Conservation (phyloP, 2,113 vertebrate genomes). For the Charina bottae region DNA sequence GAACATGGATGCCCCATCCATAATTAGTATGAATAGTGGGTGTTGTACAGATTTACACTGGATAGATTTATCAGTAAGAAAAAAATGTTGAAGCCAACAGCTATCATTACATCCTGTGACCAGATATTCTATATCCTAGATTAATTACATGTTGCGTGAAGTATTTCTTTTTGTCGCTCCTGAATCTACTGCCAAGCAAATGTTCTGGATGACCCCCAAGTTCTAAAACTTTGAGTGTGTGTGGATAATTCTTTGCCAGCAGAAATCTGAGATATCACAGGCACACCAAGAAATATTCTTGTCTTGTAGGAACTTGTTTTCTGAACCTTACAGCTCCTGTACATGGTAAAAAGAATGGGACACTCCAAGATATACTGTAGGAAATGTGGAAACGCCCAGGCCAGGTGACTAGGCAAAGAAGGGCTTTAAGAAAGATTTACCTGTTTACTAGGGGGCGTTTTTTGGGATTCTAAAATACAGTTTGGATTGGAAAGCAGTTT, state of each 20-base stretch:
- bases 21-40: neutral
- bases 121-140: conserved; percentile 14
- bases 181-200: conserved; percentile 8
- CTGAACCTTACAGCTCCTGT: neutral
- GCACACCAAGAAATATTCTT: neutral
- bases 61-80: neutral
- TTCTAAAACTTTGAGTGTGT: neutral
- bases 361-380: neutral
- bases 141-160: conserved; percentile 9
- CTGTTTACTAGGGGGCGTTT: neutral
- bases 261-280: conserved; percentile 18
- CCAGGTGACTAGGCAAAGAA: neutral
- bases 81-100: neutral
- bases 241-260: neutral
- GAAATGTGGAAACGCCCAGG: neutral
- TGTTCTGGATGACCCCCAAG: conserved; percentile 4
- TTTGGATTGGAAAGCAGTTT: neutral
- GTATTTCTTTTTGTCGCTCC: conserved; percentile 8
- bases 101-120: neutral
- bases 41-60: neutral
- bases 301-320: conserved; percentile 28
- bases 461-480: neutral
- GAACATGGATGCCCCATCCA: neutral
- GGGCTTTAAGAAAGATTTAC: neutral
- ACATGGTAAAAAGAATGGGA: neutral